phyloP scores from a whole-genome alignment of 2,113 vertebrate genomes.

The Malurus alboscapulatus region DNA sequence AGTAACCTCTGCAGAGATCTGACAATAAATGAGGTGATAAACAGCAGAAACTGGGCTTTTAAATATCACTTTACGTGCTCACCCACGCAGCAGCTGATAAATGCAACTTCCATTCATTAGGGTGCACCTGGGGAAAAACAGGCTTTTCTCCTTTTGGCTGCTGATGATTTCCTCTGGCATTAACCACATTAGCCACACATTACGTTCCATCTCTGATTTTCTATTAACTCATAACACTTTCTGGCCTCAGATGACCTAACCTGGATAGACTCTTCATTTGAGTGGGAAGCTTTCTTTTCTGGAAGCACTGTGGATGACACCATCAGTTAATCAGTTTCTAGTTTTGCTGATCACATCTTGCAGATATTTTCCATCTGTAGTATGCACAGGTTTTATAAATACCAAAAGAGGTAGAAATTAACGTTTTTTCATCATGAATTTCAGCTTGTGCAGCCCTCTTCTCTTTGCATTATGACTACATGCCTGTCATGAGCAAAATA shows the following conservation, averaged over 20 bases:
- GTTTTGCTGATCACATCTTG: background rate
- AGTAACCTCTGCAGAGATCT: background rate
- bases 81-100: background rate
- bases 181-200: background rate
- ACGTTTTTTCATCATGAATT: background rate
- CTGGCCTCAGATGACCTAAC: background rate
- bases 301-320: background rate
- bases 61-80: background rate
- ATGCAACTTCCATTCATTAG: background rate
- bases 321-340: background rate
- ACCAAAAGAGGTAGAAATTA: background rate
- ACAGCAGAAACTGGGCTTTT: background rate
- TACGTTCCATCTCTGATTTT: background rate
- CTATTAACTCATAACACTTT: background rate
- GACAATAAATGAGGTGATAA: background rate
- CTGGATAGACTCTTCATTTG: background rate
- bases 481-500: background rate
- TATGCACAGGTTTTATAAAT: background rate
- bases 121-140: background rate
- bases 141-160: background rate
- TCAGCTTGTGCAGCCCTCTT: background rate
- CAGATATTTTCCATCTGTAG: background rate
- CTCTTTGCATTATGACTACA: background rate
- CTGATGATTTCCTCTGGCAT: background rate
- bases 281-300: background rate